Percentiles rank a stretch among this genome's conserved stretches.
Conservation (phyloP, 2,113 vertebrate genomes). For the Cyanoderma ruficeps region DNA sequence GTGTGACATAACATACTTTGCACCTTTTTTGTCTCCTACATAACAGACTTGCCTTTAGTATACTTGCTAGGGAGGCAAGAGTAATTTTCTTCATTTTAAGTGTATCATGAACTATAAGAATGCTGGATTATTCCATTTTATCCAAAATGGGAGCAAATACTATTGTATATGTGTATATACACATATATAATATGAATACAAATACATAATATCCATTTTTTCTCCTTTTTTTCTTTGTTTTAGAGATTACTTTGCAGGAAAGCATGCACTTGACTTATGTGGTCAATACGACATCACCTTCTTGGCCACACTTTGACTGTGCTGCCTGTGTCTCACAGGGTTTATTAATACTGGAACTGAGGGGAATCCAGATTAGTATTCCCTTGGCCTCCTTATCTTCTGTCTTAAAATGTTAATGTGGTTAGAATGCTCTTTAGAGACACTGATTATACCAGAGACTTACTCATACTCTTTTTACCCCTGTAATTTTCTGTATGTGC, state of each 20-base stretch:
- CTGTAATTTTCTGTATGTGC: background rate
- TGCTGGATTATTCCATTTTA: background rate
- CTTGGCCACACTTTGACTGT: background rate
- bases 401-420: background rate
- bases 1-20: background rate
- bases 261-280: background rate
- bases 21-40: background rate
- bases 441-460: background rate
- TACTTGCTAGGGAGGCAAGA: background rate
- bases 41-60: background rate
- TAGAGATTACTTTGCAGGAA: background rate
- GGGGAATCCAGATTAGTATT: background rate
- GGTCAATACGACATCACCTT: background rate
- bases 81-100: background rate
- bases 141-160: background rate
- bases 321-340: background rate
- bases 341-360: background rate
- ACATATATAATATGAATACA: background rate
- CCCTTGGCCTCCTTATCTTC: background rate
- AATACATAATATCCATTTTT: rapidly evolving
- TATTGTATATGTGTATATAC: rapidly evolving
- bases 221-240: rapidly evolving
- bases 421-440: background rate
- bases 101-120: background rate
- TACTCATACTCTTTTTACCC: background rate